These are phyloP conservation scores for Lymantria dispar DNA, from an alignment of 2,888 invertebrate genomes.

Conservation along the genomic window DNA sequence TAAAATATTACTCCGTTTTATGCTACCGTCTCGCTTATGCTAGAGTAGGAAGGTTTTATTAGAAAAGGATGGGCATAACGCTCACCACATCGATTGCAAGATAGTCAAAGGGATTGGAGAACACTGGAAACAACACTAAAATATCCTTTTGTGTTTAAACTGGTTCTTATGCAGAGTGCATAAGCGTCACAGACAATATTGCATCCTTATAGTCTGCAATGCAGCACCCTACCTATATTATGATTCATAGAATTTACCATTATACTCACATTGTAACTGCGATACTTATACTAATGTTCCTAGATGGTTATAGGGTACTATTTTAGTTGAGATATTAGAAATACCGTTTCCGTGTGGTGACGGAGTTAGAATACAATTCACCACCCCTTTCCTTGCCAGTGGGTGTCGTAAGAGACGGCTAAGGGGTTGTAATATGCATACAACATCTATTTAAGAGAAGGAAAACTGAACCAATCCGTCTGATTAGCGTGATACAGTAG, in stretches of 20 bases:
- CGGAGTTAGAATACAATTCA: too few species aligned
- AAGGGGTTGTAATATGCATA: too few species aligned
- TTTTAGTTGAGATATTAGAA: too few species aligned
- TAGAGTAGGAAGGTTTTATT: constrained; percentile 26
- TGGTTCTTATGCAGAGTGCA: constrained; percentile 12
- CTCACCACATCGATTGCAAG: constrained; percentile 30
- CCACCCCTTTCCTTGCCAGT: too few species aligned
- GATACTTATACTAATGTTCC: too few species aligned
- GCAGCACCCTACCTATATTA: constrained; percentile 11
- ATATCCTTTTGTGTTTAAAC: constrained; percentile 4
- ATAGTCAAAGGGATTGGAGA: constrained; percentile 24
- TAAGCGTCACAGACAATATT: constrained; percentile 10
- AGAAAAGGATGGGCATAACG: constrained; percentile 33
- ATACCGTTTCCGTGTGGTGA: too few species aligned
- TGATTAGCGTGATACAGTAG: too few species aligned
- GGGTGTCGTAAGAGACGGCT: too few species aligned
- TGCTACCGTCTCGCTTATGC: constrained; percentile 10
- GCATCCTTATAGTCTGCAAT: constrained; percentile 8
- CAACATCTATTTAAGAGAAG: too few species aligned
- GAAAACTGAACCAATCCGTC: too few species aligned
- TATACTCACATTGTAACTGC: constrained; percentile 3
- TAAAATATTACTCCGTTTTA: constrained; percentile 28
- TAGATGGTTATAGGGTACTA: too few species aligned
- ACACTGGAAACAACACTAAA: constrained; percentile 11
- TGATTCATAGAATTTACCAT: constrained; percentile 31